Conservation (phyloP, 2,888 invertebrate species). For the Lydus trimaculatus region DNA sequence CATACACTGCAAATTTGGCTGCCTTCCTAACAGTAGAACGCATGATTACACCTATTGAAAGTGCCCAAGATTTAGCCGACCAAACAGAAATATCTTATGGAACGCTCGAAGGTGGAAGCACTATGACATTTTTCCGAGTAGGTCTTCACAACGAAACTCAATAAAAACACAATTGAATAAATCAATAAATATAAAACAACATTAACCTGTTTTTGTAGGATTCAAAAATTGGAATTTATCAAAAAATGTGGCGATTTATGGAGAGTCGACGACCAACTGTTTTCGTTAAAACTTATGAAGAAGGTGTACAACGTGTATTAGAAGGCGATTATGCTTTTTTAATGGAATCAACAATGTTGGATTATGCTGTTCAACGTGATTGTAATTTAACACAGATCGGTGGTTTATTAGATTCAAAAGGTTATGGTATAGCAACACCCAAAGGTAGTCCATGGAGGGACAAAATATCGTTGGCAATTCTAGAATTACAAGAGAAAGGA, state of each 20-base stretch:
- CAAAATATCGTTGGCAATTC: conserved; percentile 91
- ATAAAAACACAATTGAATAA: not conserved
- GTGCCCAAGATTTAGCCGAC: conserved; percentile 92
- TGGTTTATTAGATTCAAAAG: conserved; percentile 80
- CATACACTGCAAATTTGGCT: conserved; percentile 97
- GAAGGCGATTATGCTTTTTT: conserved; percentile 95
- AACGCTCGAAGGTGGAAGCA: conserved; percentile 91
- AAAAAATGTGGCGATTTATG: conserved; percentile 97
- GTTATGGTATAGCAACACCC: conserved; percentile 97
- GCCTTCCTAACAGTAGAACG: conserved; percentile 98
- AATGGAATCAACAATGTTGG: conserved; percentile 98
- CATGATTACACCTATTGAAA: conserved; percentile 95
- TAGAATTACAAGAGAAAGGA: conserved; percentile 95
- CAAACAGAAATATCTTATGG: conserved; percentile 95
- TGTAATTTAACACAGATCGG: conserved; percentile 98
- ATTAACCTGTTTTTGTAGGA: conserved; percentile 63
- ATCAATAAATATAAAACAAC: not conserved
- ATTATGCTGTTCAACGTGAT: conserved; percentile 93
- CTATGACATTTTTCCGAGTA: conserved; percentile 97
- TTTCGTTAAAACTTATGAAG: conserved; percentile 89
- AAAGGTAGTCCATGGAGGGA: conserved; percentile 98
- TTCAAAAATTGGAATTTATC: conserved; percentile 80
- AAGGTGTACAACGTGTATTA: conserved; percentile 87
- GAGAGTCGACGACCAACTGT: conserved; percentile 79
- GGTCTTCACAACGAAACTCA: conserved; percentile 41